These are phyloP conservation scores for Brachypteracias leptosomus DNA, from an alignment of 2,113 vertebrate species.

Conservation along the genomic window DNA sequence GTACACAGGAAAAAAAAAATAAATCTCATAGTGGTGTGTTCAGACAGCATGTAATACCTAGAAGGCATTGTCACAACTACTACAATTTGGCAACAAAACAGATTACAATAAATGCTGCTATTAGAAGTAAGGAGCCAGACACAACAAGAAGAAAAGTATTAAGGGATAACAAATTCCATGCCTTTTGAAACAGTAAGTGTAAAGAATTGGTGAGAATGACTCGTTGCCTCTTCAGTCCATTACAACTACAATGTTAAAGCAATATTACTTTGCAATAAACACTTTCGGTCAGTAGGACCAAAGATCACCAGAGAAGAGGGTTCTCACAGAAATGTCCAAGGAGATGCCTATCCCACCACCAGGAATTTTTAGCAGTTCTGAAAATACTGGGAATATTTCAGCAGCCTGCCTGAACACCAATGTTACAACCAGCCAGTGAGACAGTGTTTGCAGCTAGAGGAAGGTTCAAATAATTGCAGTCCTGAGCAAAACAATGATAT, in stretches of 20 bases:
- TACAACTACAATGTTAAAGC: neutral
- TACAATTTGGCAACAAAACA: constrained; percentile 18
- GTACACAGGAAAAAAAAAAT: neutral
- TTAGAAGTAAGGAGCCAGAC: neutral
- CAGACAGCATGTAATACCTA: constrained; percentile 1
- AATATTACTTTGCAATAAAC: neutral
- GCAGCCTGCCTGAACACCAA: neutral
- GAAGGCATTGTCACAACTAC: constrained; percentile 16
- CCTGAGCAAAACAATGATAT: neutral
- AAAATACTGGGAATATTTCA: neutral
- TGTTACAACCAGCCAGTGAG: neutral
- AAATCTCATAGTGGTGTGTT: neutral
- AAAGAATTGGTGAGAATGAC: neutral
- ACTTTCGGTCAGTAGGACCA: neutral
- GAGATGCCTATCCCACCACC: neutral
- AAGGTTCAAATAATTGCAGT: neutral
- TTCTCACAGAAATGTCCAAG: neutral
- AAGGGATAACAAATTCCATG: neutral
- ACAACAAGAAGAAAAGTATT: neutral
- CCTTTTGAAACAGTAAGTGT: neutral
- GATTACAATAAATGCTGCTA: neutral
- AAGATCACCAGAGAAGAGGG: neutral
- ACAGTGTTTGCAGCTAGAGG: neutral
- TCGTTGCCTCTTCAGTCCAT: neutral
- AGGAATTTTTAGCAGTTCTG: neutral